Conservation (phyloP, 2,113 vertebrate species). For the Suncus etruscus region DNA sequence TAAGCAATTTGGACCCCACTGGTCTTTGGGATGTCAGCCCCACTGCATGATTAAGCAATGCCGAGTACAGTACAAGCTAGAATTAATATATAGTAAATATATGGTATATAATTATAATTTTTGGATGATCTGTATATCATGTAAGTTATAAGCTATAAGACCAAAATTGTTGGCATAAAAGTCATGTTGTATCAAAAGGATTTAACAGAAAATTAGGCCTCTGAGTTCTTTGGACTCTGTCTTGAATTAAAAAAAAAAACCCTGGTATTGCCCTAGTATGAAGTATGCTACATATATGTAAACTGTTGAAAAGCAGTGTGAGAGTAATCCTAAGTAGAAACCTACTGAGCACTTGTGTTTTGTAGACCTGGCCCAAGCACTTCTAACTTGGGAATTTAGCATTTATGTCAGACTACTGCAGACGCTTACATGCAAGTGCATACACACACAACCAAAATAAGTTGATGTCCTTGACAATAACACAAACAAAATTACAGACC, state of each 20-base stretch:
- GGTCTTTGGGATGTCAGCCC: neutral
- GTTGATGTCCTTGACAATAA: neutral
- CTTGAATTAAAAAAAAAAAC: neutral
- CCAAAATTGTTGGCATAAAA: neutral
- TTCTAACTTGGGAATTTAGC: neutral
- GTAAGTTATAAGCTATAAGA: neutral
- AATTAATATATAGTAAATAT: neutral
- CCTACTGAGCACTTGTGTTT: too few species aligned
- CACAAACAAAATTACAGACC: neutral
- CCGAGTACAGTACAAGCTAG: neutral
- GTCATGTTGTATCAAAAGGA: neutral
- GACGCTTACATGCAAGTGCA: neutral
- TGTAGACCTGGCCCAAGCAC: neutral
- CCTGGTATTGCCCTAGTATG: rapidly evolving
- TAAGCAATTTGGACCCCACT: neutral
- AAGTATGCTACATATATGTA: neutral
- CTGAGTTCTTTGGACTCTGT: neutral
- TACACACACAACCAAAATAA: neutral
- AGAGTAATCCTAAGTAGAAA: neutral
- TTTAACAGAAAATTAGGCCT: neutral
- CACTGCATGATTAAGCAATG: neutral
- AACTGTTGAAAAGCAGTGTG: neutral
- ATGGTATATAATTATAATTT: neutral
- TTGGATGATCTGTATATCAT: neutral
- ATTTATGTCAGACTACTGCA: neutral